Evolutionary conservation across 2,888 invertebrate species (phyloP), one percentile per base, ranked within the genome.

Genomic region (Bombyx huttoni): DNA sequence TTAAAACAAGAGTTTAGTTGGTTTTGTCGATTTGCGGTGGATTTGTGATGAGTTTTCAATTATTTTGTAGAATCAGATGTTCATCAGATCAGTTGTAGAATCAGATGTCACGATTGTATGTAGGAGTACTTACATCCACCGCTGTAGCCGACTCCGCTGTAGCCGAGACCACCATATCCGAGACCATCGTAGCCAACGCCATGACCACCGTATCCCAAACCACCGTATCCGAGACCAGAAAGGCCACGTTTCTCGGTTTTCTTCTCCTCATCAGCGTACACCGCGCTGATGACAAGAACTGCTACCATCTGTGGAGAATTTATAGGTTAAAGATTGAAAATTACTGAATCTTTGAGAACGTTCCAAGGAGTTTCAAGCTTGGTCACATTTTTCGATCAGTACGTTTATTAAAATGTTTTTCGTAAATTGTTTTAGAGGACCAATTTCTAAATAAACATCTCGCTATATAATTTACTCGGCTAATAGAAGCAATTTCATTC

Each of bases 221-320:
- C 82, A 46, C 70, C 68, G 60, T 84, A 82, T 8, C 89, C 86
- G 52, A 89, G 78, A 56, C 78, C 69, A 53, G 81, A 71, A 50
- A 89, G 75, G 59, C 86, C 88, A 47, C 89, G 79, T 65, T 89
- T 88, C 61, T 89, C 86, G 52, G 84, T 82, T 70, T 87, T 87
- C 73, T 88, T 88, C 47, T 74, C 81, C 46, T 82, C 85, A 51
- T 85, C 86, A 51, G 87, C 88, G 68, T 73, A 74, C 45, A 78
- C 81, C 54, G 84, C 86, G 58, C 75, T 75, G 49, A 82, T 53
- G 57, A 78, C 70, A 13, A 87, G 70, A 49, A 77, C 79, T 53
- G 78, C 73, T 56, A 86, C 74, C 56, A 87, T 68, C 87, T 87
- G 65, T 13, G 33, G 35, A 56, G 46, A 53, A 6, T 50, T 50